Conservation (phyloP, 1,140 invertebrate species). For the Choristoneura fumiferana region DNA sequence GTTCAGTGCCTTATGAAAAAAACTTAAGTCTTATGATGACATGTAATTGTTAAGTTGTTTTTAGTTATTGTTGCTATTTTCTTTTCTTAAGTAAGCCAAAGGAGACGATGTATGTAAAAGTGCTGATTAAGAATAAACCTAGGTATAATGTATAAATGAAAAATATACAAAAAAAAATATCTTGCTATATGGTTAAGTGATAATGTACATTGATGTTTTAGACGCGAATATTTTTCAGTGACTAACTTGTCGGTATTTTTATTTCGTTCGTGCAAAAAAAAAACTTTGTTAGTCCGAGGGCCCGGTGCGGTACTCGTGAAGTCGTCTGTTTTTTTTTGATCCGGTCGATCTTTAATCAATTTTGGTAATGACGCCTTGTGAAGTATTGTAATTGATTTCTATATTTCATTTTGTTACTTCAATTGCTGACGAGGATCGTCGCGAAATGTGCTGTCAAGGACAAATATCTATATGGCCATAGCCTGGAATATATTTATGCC, state of each 20-base stretch:
- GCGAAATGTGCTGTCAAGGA: too few relatives aligned
- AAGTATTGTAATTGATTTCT: too few relatives aligned
- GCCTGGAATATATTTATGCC: too few relatives aligned
- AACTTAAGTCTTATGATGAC: slow-evolving; percentile 46
- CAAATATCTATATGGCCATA: too few relatives aligned
- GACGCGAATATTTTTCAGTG: background rate
- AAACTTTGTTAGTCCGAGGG: too few relatives aligned
- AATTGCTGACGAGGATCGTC: too few relatives aligned
- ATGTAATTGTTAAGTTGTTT: slow-evolving; percentile 60
- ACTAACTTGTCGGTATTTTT: background rate
- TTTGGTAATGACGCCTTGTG: too few relatives aligned
- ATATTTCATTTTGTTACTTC: too few relatives aligned
- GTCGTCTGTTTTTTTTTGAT: too few relatives aligned
- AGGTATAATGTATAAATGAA: slow-evolving; percentile 67
- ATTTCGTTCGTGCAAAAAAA: background rate
- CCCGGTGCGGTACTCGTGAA: too few relatives aligned
- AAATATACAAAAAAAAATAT: slow-evolving; percentile 64
- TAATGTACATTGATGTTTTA: slow-evolving; percentile 39
- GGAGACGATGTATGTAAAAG: slow-evolving; percentile 44
- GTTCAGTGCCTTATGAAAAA: slow-evolving; percentile 14
- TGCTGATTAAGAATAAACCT: slow-evolving; percentile 40
- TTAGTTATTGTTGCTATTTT: slow-evolving; percentile 65
- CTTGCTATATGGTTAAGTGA: slow-evolving; percentile 46
- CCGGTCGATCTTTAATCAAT: too few relatives aligned
- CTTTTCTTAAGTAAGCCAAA: slow-evolving; percentile 64